phyloP scores from a whole-genome alignment of 2,113 vertebrate species.

The Calypte anna region DNA sequence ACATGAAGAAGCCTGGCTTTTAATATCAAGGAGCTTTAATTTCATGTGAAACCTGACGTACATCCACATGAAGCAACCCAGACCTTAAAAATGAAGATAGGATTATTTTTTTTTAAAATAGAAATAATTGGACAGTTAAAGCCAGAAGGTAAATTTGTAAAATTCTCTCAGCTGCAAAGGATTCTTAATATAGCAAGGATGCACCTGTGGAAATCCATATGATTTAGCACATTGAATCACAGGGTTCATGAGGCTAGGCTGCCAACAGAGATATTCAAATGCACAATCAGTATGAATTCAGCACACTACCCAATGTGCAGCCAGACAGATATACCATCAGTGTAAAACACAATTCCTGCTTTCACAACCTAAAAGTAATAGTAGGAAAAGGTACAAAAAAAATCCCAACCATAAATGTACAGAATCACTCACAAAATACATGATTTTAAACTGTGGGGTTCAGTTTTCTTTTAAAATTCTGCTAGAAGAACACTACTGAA shows the following conservation, averaged over 20 bases:
- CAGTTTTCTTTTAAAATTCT: neutral
- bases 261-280: neutral
- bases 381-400: neutral
- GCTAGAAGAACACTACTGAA: neutral
- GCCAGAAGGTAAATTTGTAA: neutral
- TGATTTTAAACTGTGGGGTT: neutral
- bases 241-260: neutral
- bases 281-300: neutral
- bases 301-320: neutral
- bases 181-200: neutral
- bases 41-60: neutral
- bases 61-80: neutral
- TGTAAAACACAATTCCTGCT: neutral
- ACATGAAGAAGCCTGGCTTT: neutral
- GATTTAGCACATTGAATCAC: neutral
- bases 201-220: neutral
- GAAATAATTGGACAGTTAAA: neutral
- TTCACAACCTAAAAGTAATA: neutral
- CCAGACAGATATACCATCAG: neutral
- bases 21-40: neutral
- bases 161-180: neutral
- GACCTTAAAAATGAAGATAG: neutral
- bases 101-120: neutral
- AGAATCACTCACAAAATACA: neutral
- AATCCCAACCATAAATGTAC: neutral